Percentiles rank a stretch among this genome's conserved stretches.
phyloP scores from a whole-genome alignment of 2,113 vertebrate genomes.

The Erinaceus europaeus region DNA sequence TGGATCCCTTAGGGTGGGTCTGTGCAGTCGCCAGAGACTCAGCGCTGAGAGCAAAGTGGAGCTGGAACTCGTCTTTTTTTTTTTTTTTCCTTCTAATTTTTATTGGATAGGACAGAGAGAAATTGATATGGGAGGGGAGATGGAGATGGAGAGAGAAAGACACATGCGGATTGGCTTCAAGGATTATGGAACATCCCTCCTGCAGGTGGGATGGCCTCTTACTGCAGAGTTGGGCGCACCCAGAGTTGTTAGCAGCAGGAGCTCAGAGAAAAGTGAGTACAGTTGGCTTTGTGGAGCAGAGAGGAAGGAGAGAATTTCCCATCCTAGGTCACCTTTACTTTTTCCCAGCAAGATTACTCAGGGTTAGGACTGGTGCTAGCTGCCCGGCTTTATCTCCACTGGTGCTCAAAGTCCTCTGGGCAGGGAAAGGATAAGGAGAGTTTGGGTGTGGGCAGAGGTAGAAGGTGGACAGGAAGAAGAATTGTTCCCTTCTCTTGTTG shows the following conservation, averaged over 20 bases:
- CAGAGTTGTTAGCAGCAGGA: background rate
- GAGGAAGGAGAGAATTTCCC: background rate
- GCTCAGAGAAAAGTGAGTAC: slow-evolving; percentile 10
- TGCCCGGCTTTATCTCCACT: background rate
- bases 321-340: background rate
- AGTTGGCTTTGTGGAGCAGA: background rate
- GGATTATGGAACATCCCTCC: too few species aligned
- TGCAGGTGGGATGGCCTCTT: background rate
- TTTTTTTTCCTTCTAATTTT: background rate
- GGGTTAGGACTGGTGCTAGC: background rate
- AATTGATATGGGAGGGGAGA: too few species aligned
- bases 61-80: background rate
- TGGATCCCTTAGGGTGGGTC: background rate
- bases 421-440: background rate
- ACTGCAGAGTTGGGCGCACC: background rate
- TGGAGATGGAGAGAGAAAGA: too few species aligned
- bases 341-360: background rate
- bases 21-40: background rate
- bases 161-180: too few species aligned
- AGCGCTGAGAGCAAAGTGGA: background rate
- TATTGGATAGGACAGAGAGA: too few species aligned
- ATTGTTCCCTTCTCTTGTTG: slow-evolving; percentile 36
- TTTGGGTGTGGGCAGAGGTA: slow-evolving; percentile 17
- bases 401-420: slow-evolving; percentile 11
- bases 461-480: slow-evolving; percentile 28